These are phyloP conservation scores for Holothuria glaberrima DNA, from an alignment of 35 echinoderm and acorn worm genomes.

Conservation along the genomic window DNA sequence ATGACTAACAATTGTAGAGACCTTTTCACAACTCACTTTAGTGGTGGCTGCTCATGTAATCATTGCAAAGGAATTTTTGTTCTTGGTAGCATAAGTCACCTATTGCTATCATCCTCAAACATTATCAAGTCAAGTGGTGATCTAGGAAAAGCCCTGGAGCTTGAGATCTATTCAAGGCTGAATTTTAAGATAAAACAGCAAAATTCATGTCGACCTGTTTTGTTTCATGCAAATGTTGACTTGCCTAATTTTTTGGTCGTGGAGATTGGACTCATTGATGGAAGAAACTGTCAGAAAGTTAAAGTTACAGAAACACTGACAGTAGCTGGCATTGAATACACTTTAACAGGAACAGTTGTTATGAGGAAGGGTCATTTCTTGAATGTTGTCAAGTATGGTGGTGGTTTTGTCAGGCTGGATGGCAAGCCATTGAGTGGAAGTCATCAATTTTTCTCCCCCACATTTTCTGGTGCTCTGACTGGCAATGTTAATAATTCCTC, in stretches of 20 bases:
- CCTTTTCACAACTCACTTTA: not conserved
- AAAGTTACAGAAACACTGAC: conserved; percentile 3
- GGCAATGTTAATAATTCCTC: not conserved
- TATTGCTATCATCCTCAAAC: not conserved
- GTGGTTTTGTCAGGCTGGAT: conserved; percentile 24
- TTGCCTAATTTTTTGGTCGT: not conserved
- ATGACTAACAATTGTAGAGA: not conserved
- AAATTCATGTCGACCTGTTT: not conserved
- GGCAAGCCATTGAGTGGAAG: conserved; percentile 26
- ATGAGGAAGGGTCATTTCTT: conserved; percentile 52
- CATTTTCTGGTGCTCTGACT: conserved; percentile 12
- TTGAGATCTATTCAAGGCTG: not conserved
- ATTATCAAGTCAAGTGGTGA: not conserved
- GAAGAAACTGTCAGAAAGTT: not conserved
- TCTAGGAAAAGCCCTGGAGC: not conserved
- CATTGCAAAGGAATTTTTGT: not conserved
- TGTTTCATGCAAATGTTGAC: not conserved
- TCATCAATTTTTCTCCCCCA: not conserved
- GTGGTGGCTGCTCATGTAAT: not conserved
- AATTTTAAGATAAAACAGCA: not conserved
- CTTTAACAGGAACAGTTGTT: conserved; percentile 9
- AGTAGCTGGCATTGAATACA: not conserved
- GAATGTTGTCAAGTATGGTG: not conserved
- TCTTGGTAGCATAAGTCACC: not conserved
- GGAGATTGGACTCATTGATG: conserved; percentile 9